A percentile compares a stretch with the other conserved stretches of the same genome.
These are phyloP conservation scores for Drosophila longiperda DNA, from an alignment of 2,888 invertebrate species.

Conservation along the genomic window DNA sequence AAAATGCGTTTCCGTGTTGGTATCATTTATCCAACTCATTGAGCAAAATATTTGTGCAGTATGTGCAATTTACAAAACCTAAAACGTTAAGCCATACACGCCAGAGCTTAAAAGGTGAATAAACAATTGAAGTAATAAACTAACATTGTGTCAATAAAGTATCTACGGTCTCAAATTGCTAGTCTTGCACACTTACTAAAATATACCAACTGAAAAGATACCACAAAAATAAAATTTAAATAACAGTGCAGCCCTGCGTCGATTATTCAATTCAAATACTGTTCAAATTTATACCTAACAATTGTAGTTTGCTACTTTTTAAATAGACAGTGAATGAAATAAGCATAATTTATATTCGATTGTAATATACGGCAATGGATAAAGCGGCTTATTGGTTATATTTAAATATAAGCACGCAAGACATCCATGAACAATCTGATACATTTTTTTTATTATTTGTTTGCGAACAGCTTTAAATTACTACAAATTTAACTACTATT, in stretches of 20 bases:
- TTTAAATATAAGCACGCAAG: not conserved
- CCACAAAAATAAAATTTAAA: not conserved
- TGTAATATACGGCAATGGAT: not conserved
- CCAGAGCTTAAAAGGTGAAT: not conserved
- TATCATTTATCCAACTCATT: constrained; percentile 67
- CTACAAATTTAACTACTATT: not conserved
- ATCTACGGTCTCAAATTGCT: constrained; percentile 1
- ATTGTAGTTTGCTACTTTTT: not conserved
- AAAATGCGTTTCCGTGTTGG: constrained; percentile 74
- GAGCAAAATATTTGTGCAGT: constrained; percentile 42
- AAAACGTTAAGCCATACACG: constrained; percentile 14
- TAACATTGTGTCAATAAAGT: constrained; percentile 28
- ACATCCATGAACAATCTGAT: not conserved
- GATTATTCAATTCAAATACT: not conserved
- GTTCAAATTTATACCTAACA: not conserved
- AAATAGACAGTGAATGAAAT: not conserved
- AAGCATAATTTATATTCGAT: too few species aligned
- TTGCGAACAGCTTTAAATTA: not conserved
- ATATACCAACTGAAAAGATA: constrained; percentile 13
- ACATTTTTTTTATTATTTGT: constrained; percentile 51
- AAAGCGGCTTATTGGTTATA: not conserved
- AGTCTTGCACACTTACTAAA: constrained; percentile 16
- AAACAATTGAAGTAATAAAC: constrained; percentile 7
- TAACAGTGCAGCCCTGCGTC: not conserved
- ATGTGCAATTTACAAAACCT: constrained; percentile 34